These are phyloP conservation scores for Dicranocentrus wangi DNA, from an alignment of 2,888 invertebrate species.

Conservation along the genomic window DNA sequence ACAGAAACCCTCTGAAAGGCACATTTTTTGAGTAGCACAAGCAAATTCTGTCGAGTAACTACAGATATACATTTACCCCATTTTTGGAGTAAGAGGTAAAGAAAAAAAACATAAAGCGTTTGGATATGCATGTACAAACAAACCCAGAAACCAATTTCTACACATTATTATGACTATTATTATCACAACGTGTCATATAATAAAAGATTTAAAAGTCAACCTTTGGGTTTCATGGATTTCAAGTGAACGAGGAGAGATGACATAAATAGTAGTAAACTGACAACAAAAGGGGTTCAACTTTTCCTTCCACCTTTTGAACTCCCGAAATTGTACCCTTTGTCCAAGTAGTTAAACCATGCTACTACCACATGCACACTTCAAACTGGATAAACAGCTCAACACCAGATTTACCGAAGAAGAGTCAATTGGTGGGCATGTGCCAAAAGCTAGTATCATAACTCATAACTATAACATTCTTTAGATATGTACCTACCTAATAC, in stretches of 20 bases:
- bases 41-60: constrained; percentile 17
- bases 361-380: not conserved
- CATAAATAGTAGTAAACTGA: constrained; percentile 21
- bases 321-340: not conserved
- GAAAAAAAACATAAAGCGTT: not conserved
- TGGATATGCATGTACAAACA: not conserved
- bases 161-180: constrained; percentile 37
- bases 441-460: constrained; percentile 30
- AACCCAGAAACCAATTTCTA: constrained; percentile 31
- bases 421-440: constrained; percentile 56
- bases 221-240: constrained; percentile 32
- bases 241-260: constrained; percentile 19
- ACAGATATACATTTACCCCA: not conserved
- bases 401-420: not conserved
- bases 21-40: constrained; percentile 17
- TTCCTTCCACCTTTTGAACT: not conserved
- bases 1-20: not conserved
- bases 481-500: not conserved
- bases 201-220: constrained; percentile 29
- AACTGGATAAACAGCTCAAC: not conserved
- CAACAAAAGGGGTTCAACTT: constrained; percentile 18
- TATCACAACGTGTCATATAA: constrained; percentile 23
- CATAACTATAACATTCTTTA: not conserved
- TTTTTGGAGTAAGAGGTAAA: not conserved
- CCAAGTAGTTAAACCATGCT: not conserved